Percentiles rank a stretch among this genome's conserved stretches.
Conservation (phyloP, 2,797 vertebrate genomes). For the Lagodon rhomboides region DNA sequence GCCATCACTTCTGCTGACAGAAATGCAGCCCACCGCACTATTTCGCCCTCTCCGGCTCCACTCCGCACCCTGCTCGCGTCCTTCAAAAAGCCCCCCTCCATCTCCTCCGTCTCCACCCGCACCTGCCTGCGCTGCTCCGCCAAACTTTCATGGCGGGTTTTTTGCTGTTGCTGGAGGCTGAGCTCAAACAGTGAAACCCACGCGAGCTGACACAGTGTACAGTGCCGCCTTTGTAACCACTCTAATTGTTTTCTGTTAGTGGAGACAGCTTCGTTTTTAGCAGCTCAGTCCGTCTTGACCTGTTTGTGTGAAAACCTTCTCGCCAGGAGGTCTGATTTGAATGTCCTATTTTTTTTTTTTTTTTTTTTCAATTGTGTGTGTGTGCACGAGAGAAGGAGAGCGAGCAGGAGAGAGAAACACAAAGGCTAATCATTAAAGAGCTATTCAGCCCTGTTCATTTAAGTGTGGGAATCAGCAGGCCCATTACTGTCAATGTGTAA, state of each 20-base stretch:
- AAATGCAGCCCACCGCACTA: slow-evolving; percentile 89
- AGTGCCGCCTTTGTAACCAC: slow-evolving; percentile 47
- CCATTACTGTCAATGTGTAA: slow-evolving; percentile 90
- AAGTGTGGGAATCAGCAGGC: slow-evolving; percentile 88
- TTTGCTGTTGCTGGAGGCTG: slow-evolving; percentile 57
- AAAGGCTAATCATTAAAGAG: slow-evolving; percentile 89
- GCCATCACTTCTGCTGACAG: slow-evolving; percentile 92
- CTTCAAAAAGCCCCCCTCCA: slow-evolving; percentile 68
- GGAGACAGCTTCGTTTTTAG: slow-evolving; percentile 43
- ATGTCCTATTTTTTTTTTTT: slow-evolving; percentile 40
- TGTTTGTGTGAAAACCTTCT: slow-evolving; percentile 57
- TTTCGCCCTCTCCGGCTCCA: slow-evolving; percentile 85
- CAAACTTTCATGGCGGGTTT: slow-evolving; percentile 68
- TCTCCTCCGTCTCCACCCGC: slow-evolving; percentile 71
- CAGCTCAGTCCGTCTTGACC: slow-evolving; percentile 45
- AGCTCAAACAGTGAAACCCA: slow-evolving; percentile 45
- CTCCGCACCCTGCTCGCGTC: slow-evolving; percentile 79
- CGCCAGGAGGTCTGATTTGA: slow-evolving; percentile 69
- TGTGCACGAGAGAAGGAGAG: slow-evolving; percentile 24
- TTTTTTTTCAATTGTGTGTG: slow-evolving; percentile 1
- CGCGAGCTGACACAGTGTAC: slow-evolving; percentile 44
- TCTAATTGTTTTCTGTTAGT: slow-evolving; percentile 47
- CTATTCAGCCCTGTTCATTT: slow-evolving; percentile 87
- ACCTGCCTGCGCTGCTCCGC: slow-evolving; percentile 71
- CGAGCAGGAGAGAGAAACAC: slow-evolving; percentile 71